These are phyloP conservation scores for Leptobrachium ailaonicum DNA, from an alignment of 2,113 vertebrate species.

Conservation along the genomic window DNA sequence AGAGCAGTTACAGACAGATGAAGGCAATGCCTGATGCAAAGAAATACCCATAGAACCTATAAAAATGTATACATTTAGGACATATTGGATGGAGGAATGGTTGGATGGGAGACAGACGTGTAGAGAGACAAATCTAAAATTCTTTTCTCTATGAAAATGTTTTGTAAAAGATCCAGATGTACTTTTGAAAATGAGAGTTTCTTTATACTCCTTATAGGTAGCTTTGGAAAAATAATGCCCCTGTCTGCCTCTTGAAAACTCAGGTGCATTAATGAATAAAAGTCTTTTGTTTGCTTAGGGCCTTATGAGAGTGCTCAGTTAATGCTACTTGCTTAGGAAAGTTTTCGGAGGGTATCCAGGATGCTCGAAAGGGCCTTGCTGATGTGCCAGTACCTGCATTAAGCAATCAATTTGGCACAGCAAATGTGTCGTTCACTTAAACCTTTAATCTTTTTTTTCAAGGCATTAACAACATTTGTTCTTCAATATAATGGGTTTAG, in stretches of 20 bases:
- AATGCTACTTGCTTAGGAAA: conserved; percentile 32
- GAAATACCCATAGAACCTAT: no score
- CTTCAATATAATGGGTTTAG: background rate
- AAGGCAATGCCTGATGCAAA: no score
- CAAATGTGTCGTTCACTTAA: background rate
- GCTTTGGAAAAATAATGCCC: background rate
- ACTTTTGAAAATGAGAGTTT: no score
- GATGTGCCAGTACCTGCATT: conserved; percentile 23
- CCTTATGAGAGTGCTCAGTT: conserved; percentile 15
- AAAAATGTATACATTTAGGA: no score
- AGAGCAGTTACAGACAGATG: no score
- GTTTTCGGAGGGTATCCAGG: conserved; percentile 28
- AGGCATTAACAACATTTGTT: background rate
- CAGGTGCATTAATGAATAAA: conserved; percentile 22
- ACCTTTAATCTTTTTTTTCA: background rate
- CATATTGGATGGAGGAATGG: no score
- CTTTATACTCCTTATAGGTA: background rate
- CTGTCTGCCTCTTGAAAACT: conserved; percentile 13
- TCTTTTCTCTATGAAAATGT: no score
- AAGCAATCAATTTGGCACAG: conserved; percentile 30
- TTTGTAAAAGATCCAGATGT: no score
- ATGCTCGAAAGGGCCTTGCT: conserved; percentile 8
- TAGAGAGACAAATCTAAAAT: no score
- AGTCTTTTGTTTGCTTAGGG: conserved; percentile 20
- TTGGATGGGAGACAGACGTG: no score